Evolutionary conservation across 2,113 vertebrate species (phyloP).

Genomic region (Onychorhynchus coronatus): DNA sequence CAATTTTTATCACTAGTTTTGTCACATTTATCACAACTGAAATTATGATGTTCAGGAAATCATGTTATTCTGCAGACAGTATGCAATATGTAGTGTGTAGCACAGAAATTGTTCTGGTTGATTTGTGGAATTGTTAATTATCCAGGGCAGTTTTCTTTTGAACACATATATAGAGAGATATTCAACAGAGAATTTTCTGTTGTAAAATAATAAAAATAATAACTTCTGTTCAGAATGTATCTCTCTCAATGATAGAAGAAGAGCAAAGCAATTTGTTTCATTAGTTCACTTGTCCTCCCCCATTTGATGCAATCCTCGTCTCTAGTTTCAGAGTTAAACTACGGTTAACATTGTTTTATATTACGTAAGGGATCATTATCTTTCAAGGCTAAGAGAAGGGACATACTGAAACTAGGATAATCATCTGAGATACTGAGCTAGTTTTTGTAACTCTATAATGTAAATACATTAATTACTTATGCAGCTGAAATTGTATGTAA

Average conservation of each 20-base stretch:
- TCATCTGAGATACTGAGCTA: neutral
- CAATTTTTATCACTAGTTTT: neutral
- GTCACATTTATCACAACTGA: neutral
- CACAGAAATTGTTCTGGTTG: neutral
- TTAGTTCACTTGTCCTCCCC: neutral
- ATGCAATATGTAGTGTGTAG: neutral
- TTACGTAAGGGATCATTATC: neutral
- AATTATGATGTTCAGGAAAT: neutral
- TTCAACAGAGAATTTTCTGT: neutral
- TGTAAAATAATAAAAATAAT: neutral
- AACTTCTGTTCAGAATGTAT: neutral
- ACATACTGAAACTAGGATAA: neutral
- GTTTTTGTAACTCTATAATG: neutral
- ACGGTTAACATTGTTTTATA: neutral
- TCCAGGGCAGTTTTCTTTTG: neutral
- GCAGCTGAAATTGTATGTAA: neutral
- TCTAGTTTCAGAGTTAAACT: neutral
- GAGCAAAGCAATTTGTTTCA: neutral
- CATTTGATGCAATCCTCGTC: neutral
- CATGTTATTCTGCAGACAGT: neutral
- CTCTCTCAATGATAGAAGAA: neutral
- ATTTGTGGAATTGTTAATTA: neutral
- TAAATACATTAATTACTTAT: neutral
- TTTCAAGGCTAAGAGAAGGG: neutral
- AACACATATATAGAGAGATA: neutral